phyloP scores from a whole-genome alignment of 2,888 invertebrate species.

The Agrilus cyanescens region DNA sequence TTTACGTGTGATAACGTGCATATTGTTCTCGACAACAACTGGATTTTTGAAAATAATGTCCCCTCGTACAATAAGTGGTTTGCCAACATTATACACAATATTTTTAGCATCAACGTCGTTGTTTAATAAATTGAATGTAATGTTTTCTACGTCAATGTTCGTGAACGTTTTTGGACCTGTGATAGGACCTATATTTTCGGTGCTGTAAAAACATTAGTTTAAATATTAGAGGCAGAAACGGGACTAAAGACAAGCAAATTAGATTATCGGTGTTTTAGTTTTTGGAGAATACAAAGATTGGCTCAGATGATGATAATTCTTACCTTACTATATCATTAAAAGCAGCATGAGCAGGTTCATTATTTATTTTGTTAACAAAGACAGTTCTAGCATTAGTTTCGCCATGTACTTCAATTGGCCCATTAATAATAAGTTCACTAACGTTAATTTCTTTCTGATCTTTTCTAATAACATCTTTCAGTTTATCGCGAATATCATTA shows the following conservation, averaged over 20 bases:
- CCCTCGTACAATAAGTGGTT: conserved; percentile 20
- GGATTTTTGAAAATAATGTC: conserved; percentile 21
- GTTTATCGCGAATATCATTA: neutral
- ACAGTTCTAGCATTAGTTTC: conserved; percentile 23
- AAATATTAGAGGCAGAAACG: neutral
- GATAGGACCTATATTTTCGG: conserved; percentile 17
- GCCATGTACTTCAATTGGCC: conserved; percentile 26
- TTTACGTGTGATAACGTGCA: conserved; percentile 9
- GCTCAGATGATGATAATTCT: neutral
- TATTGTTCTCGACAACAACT: conserved; percentile 15
- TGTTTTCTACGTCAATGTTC: conserved; percentile 21
- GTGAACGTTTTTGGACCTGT: conserved; percentile 25
- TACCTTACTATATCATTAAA: conserved; percentile 23
- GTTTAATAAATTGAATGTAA: conserved; percentile 25
- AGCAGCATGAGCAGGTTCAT: conserved; percentile 22
- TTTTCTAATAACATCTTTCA: conserved; percentile 8
- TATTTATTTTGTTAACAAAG: conserved; percentile 25
- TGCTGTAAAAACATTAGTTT: conserved; percentile 16
- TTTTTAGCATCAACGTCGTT: conserved; percentile 15
- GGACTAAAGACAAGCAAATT: no score
- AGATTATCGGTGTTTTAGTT: no score
- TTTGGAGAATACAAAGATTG: no score
- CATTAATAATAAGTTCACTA: conserved; percentile 27
- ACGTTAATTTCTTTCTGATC: conserved; percentile 4
- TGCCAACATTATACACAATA: conserved; percentile 18